Evolutionary conservation across 2,113 vertebrate species (phyloP), one percentile per base, ranked within the genome.

Genomic region (Todiramphus saurophagus): DNA sequence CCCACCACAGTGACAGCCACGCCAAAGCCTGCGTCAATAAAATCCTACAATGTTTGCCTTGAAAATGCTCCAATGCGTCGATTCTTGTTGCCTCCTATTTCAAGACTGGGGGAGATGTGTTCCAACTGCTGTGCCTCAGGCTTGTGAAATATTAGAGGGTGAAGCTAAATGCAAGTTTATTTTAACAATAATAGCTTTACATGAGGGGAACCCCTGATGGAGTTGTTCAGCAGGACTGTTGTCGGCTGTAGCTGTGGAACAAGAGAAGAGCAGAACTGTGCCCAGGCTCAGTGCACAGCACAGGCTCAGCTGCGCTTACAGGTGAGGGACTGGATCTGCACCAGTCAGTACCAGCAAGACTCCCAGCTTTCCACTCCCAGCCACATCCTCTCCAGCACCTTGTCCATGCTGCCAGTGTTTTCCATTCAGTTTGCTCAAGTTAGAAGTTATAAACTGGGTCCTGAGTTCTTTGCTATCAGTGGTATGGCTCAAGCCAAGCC

Each of bases 81-180:
- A 16, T 20, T 80, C 1, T 1, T 76, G 68, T 7, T 80, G 74
- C 90, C 81, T 94, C 86, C 43, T 74, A 17, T 73, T 96, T 68
- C 94, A 81, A 69, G 90, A 87, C 95, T 88, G 90, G 80, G 58
- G 89, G 87, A 93, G 94, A 96, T 91, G 79, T 0, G 0, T 94
- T 97, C 92, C 94, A 96, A 93, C 75, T 91, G 92, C 89, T 91
- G 69, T 53, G 92, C 96, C 94, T 95, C 92, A 82, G 90, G 68
- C 96, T 96, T 35, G 64, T 96, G 97, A 97, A 97, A 97, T 72
- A 73, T 16, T 96, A 96, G 92, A 76, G 51, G 82, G 92, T 91
- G 95, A 73, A 91, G 94, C 67, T 75, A 68, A 95, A 97, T 35
- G 82, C 2, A 4, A 96, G 93, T 97, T 97, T 97, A 96, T 97